Percentiles rank a stretch among this genome's conserved stretches.
Conservation (phyloP, 2,797 vertebrate species). For the Cynopterus sphinx region DNA sequence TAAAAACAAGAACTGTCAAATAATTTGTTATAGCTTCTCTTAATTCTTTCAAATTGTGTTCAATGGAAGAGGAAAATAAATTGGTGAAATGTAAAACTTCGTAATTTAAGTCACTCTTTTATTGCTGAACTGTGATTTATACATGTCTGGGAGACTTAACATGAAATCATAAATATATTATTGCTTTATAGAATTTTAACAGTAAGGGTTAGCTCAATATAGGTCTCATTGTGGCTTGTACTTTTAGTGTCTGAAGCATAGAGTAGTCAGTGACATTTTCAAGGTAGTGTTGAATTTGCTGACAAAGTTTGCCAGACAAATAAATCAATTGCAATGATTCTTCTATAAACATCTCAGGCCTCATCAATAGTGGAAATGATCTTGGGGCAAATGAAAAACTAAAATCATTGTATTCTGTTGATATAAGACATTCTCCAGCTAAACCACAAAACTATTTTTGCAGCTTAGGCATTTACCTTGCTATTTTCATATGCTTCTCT, state of each 20-base stretch:
- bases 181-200: conserved; percentile 5
- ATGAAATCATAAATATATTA: conserved; percentile 25
- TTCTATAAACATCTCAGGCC: conserved; percentile 19
- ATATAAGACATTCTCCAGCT: background rate
- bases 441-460: background rate
- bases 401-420: conserved; percentile 42
- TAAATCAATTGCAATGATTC: conserved; percentile 57
- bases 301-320: conserved; percentile 48
- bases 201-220: background rate
- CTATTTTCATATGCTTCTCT: background rate
- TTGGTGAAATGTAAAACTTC: background rate
- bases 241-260: background rate
- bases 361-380: conserved; percentile 57
- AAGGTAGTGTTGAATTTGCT: conserved; percentile 39
- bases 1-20: conserved; percentile 43
- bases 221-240: background rate
- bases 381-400: conserved; percentile 46
- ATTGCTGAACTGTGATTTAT: background rate
- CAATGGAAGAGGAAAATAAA: conserved; percentile 46
- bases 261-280: conserved; percentile 28
- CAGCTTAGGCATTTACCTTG: conserved; percentile 8
- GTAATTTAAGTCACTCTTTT: background rate
- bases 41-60: conserved; percentile 41
- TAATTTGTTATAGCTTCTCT: conserved; percentile 21
- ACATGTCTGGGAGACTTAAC: background rate